Percentiles rank a stretch among this genome's conserved stretches.
Evolutionary conservation across 2,888 invertebrate genomes (phyloP).

Genomic region (Parnassius mnemosyne): DNA sequence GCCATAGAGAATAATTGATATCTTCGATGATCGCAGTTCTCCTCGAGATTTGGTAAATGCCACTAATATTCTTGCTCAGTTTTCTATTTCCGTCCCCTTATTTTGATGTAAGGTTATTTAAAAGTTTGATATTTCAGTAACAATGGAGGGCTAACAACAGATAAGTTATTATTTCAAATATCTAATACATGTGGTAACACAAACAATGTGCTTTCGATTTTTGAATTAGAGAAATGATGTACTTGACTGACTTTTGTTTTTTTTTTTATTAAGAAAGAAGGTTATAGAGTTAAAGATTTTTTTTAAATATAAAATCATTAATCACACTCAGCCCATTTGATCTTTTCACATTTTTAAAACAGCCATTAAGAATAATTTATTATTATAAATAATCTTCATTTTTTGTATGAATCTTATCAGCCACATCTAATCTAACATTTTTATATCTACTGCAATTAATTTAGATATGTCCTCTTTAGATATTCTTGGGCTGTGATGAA

Average conservation of each 20-base stretch:
- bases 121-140: conserved; percentile 14
- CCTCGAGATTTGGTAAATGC: neutral
- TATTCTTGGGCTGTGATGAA: conserved; percentile 61
- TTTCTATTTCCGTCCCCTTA: conserved; percentile 66
- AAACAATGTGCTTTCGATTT: conserved; percentile 21
- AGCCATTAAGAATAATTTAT: neutral
- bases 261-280: neutral
- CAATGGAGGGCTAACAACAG: neutral
- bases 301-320: neutral
- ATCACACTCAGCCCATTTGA: conserved; percentile 1
- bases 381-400: neutral
- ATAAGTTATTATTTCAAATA: conserved; percentile 22
- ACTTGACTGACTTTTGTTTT: neutral
- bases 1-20: neutral
- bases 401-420: conserved; percentile 6
- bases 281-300: neutral
- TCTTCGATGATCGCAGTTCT: neutral
- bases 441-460: conserved; percentile 35
- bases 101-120: conserved; percentile 38
- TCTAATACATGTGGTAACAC: conserved; percentile 22
- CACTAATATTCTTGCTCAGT: conserved; percentile 57
- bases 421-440: conserved; percentile 11
- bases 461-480: conserved; percentile 50
- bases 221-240: neutral
- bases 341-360: neutral